phyloP scores from a whole-genome alignment of 1,140 invertebrate genomes.

The Pogonognathellus flavescens region DNA sequence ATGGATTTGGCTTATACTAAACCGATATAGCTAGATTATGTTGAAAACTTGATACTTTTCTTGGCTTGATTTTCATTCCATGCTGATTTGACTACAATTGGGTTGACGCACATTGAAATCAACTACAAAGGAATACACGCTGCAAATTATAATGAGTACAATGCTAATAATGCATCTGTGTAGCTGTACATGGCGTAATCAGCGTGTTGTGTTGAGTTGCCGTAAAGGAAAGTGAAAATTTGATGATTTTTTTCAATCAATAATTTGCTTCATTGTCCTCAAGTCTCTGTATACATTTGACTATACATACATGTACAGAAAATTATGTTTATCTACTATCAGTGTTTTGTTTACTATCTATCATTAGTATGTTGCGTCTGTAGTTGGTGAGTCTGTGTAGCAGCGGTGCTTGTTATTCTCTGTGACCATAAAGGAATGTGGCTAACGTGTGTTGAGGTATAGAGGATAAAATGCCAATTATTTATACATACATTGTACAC shows the following conservation, averaged over 20 bases:
- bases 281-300: no score
- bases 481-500: no score
- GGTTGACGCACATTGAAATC: slow-evolving; percentile 8
- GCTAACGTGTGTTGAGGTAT: no score
- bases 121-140: slow-evolving; percentile 27
- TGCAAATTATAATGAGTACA: slow-evolving; percentile 12
- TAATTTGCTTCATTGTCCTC: slow-evolving; percentile 47
- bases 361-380: neutral
- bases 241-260: slow-evolving; percentile 49
- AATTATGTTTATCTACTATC: neutral
- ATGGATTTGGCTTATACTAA: no score
- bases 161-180: slow-evolving; percentile 25
- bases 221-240: slow-evolving; percentile 47
- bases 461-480: no score
- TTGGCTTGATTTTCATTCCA: neutral
- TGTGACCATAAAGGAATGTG: neutral
- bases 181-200: slow-evolving; percentile 25
- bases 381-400: neutral
- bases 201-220: neutral
- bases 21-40: no score
- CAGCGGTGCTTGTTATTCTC: neutral
- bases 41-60: neutral
- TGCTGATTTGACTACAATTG: slow-evolving; percentile 1
- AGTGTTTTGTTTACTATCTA: neutral
- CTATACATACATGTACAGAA: no score